Base-by-base conservation (phyloP, 2,113 vertebrate genomes). In the Platysteira castanea region DNA sequence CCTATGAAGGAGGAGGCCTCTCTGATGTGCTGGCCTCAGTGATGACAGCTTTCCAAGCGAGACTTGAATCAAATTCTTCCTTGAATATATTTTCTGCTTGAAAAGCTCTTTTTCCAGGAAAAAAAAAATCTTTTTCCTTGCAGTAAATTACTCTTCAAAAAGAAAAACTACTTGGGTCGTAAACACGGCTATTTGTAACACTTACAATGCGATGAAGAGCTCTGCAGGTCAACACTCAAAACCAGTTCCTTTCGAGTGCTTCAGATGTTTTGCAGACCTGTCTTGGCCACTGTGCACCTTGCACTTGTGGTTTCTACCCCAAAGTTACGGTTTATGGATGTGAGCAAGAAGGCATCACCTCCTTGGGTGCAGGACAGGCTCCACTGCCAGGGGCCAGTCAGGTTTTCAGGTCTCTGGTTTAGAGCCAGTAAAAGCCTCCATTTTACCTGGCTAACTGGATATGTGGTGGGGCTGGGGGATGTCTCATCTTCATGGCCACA, bases 211-310 rank as follows among this genome's bases (percentile, higher is more conserved):
- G 52, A 49, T 69, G 28, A 67, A 75, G 81, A 78, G 37, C 31
- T 77, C 80, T 2, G 6, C 42, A 78, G 50, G 60, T 67, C 68
- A 64, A 0, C 0, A 0, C 47, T 84, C 69, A 47, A 44, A 93
- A 41, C 21, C 2, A 1, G 18, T 74, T 88, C 35, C 52, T 90
- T 93, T 94, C 39, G 42, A 41, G 41, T 1, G 4, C 24, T 82
- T 91, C 71, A 84, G 59, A 77, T 86, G 56, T 92, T 92, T 54
- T 59, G 47, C 79, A 90, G 83, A 77, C 16, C 23, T 67, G 37
- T 53, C 33, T 56, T 64, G 2, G 1, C 46, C 0, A 0, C 53
- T 10, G 11, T 3, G 1, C 4, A 2, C 33, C 59, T 71, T 87
- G 42, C 17, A 18, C 33, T 47, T 73, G 52, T 70, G 78, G 42